These are phyloP conservation scores for Lymantria monacha DNA, from an alignment of 2,888 invertebrate species.

Conservation along the genomic window DNA sequence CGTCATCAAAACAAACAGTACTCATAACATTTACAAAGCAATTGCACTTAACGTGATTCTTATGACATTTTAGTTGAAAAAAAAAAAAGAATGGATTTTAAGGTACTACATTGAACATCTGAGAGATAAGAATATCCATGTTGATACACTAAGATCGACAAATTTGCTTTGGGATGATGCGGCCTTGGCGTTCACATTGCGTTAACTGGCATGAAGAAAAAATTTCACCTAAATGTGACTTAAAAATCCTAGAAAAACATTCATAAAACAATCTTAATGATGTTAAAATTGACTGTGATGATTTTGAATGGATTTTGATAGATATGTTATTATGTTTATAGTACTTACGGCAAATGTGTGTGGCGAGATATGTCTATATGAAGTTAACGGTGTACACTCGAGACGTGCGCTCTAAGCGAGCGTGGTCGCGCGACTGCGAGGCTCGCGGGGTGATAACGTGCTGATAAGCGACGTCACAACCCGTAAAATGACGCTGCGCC, in stretches of 20 bases:
- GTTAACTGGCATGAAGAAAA: conserved; percentile 12
- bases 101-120: conserved; percentile 23
- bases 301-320: not conserved
- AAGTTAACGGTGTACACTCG: conserved; percentile 17
- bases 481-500: conserved; percentile 37
- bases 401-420: conserved; percentile 52
- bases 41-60: conserved; percentile 7
- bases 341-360: conserved; percentile 20
- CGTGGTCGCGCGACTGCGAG: conserved; percentile 69
- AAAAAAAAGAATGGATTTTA: conserved; percentile 28
- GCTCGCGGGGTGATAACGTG: conserved; percentile 71
- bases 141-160: conserved; percentile 64
- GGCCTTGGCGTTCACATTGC: conserved; percentile 49
- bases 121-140: conserved; percentile 56
- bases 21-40: conserved; percentile 1
- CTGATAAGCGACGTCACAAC: conserved; percentile 66
- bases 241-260: not conserved
- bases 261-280: not conserved
- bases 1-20: conserved; percentile 12
- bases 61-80: conserved; percentile 16
- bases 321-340: conserved; percentile 5
- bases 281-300: not conserved
- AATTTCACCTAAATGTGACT: conserved; percentile 6
- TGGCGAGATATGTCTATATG: conserved; percentile 4
- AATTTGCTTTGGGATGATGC: conserved; percentile 62